A percentile compares a stretch with the other conserved stretches of the same genome.
Evolutionary conservation across 2,888 invertebrate species (phyloP).

Genomic region (Cataglyphis albicans): DNA sequence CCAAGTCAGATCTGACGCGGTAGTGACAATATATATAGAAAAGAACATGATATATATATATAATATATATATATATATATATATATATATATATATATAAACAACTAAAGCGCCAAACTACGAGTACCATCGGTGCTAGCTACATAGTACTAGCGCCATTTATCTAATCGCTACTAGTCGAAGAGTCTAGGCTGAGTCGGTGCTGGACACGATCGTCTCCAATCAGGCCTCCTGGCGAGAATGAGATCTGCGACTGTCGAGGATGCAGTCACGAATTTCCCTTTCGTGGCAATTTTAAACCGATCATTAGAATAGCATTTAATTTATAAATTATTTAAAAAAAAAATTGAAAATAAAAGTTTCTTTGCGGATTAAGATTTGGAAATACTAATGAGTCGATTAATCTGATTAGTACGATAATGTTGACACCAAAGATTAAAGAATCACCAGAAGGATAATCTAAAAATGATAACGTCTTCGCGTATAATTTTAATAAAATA

Average conservation of each 20-base stretch:
- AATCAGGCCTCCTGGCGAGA: slow-evolving; percentile 63
- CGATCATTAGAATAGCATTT: background rate
- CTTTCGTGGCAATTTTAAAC: background rate
- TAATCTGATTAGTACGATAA: background rate
- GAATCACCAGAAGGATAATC: background rate
- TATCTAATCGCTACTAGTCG: slow-evolving; percentile 76
- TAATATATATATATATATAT: slow-evolving; percentile 53
- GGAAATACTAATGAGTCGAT: background rate
- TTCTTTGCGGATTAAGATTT: background rate
- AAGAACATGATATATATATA: slow-evolving; percentile 81
- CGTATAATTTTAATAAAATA: slow-evolving; percentile 1
- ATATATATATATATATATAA: slow-evolving; percentile 79
- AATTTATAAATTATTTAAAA: background rate
- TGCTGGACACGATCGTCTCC: slow-evolving; percentile 58
- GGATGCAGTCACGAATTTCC: background rate
- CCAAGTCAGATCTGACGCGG: slow-evolving; percentile 69
- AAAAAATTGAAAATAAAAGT: background rate
- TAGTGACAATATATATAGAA: slow-evolving; percentile 79
- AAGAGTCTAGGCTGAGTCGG: slow-evolving; percentile 79
- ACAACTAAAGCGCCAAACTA: slow-evolving; percentile 84
- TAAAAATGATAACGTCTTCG: background rate
- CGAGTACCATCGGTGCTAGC: slow-evolving; percentile 78
- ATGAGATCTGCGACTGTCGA: slow-evolving; percentile 73
- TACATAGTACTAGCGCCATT: slow-evolving; percentile 82
- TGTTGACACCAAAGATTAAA: background rate